Evolutionary conservation across 2,888 invertebrate genomes (phyloP).

Genomic region (Drosophila pullipes): DNA sequence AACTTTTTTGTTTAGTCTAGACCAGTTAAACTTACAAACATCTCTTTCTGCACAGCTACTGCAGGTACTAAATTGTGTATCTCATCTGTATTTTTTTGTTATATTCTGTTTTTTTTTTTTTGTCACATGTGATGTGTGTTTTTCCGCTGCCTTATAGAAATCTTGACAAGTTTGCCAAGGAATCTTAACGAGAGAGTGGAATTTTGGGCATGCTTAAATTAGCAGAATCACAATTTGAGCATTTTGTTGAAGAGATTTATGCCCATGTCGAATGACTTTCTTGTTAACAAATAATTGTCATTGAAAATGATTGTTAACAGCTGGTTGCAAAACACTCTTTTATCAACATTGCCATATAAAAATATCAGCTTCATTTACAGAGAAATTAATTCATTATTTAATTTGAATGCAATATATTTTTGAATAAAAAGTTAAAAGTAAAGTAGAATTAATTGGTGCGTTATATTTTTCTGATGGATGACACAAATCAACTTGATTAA

Average conservation of each 20-base stretch:
- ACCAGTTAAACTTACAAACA: conserved; percentile 20
- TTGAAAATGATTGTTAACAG: background rate
- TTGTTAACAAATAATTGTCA: background rate
- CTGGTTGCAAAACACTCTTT: background rate
- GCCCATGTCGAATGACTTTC: background rate
- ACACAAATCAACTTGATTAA: background rate
- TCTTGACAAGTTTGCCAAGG: background rate
- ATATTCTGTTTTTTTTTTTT: background rate
- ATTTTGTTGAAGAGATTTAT: background rate
- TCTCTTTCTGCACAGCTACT: background rate
- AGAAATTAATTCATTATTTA: no score
- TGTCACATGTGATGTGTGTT: conserved; percentile 10
- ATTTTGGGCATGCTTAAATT: background rate
- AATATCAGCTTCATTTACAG: no score
- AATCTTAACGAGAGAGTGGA: conserved; percentile 2
- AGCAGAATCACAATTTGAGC: background rate
- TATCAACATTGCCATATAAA: no score
- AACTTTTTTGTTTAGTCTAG: conserved; percentile 29
- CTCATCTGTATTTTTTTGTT: background rate
- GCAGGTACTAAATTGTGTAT: background rate
- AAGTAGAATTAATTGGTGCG: no score
- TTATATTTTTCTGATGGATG: no score
- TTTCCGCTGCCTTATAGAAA: background rate
- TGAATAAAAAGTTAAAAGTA: background rate
- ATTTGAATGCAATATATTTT: background rate